Conservation (phyloP, 2,888 invertebrate species). For the Agrotis puta region DNA sequence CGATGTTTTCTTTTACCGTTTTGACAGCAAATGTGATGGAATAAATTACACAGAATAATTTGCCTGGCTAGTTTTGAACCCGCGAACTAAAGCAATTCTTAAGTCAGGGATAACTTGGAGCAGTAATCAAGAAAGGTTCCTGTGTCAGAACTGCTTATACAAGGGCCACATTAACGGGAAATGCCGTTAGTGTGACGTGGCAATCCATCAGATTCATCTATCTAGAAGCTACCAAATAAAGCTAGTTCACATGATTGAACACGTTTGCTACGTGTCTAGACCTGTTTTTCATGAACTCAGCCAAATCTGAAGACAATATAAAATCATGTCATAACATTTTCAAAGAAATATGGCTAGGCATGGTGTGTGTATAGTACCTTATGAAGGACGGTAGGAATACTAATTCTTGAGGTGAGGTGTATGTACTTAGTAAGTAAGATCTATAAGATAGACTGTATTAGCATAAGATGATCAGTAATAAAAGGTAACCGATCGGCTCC, state of each 20-base stretch:
- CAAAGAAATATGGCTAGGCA: conserved; percentile 32
- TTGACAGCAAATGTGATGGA: neutral
- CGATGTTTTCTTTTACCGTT: neutral
- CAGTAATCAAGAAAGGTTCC: too few species aligned
- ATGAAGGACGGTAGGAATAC: conserved; percentile 28
- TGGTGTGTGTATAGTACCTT: conserved; percentile 19
- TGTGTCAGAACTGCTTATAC: neutral
- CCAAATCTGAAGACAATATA: conserved; percentile 32
- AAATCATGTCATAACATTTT: conserved; percentile 40
- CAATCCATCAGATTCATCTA: neutral
- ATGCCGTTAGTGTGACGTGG: too few species aligned
- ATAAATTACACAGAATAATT: neutral
- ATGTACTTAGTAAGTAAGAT: too few species aligned
- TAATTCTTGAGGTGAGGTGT: conserved; percentile 40
- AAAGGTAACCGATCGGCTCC: too few species aligned
- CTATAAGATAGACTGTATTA: too few species aligned
- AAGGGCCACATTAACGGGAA: too few species aligned
- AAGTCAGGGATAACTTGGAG: too few species aligned
- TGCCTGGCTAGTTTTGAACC: neutral
- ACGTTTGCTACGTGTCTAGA: conserved; percentile 39
- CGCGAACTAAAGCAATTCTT: too few species aligned
- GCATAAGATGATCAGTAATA: too few species aligned
- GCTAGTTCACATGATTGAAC: conserved; percentile 23
- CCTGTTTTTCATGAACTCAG: conserved; percentile 34
- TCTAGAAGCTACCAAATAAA: conserved; percentile 8